A percentile compares a stretch with the other conserved stretches of the same genome.
Evolutionary conservation across 2,888 invertebrate genomes (phyloP).

Genomic region (Ischnus inquisitorius): DNA sequence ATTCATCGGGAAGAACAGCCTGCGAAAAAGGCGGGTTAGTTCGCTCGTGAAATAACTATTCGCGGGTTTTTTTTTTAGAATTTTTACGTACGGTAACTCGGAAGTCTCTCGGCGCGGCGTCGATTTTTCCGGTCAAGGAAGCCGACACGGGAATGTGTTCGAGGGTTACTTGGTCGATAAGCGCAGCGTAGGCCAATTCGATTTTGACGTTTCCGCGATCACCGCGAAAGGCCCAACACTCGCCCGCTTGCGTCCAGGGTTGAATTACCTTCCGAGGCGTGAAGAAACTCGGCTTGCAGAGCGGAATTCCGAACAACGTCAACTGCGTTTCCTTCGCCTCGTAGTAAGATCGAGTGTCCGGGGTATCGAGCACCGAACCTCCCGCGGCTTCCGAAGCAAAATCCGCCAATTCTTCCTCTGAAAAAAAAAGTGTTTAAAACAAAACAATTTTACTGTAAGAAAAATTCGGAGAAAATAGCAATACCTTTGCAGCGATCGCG

Average conservation of each 20-base stretch:
- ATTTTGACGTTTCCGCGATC: conserved; percentile 84
- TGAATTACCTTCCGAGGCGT: conserved; percentile 81
- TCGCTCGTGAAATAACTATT: neutral
- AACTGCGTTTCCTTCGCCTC: conserved; percentile 68
- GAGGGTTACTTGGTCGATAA: conserved; percentile 86
- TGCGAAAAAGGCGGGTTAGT: conserved; percentile 48
- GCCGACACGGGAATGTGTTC: conserved; percentile 87
- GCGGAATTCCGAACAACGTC: conserved; percentile 77
- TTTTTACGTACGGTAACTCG: conserved; percentile 74
- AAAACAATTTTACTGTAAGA: neutral
- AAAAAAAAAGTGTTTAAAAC: neutral
- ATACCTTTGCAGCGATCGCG: conserved; percentile 64
- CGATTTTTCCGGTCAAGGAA: conserved; percentile 86
- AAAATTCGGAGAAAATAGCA: neutral
- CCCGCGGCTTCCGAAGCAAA: conserved; percentile 81
- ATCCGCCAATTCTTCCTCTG: conserved; percentile 75
- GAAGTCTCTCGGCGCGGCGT: conserved; percentile 87
- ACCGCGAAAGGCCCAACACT: conserved; percentile 89
- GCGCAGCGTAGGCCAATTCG: conserved; percentile 81
- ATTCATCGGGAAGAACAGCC: conserved; percentile 72
- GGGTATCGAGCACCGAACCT: conserved; percentile 80
- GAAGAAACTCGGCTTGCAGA: conserved; percentile 77
- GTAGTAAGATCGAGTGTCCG: conserved; percentile 77
- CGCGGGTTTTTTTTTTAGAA: neutral
- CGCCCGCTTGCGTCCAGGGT: conserved; percentile 85